Conservation (phyloP, 2,888 invertebrate genomes). For the Hyposoter dolosus region DNA sequence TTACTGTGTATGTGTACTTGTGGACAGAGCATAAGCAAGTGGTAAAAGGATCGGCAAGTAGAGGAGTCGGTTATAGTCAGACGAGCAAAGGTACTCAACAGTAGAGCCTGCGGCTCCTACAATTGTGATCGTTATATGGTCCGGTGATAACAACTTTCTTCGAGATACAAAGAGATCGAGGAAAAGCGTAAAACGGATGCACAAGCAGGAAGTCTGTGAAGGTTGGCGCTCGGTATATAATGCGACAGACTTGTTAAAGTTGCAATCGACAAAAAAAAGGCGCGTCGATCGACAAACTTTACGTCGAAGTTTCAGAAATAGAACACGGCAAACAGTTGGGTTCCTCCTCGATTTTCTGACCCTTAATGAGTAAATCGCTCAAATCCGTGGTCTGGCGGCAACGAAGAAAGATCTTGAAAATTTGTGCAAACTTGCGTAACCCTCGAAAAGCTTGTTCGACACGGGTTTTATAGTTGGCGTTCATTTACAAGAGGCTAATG, state of each 20-base stretch:
- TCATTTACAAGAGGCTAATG: conserved; percentile 46
- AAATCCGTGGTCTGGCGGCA: background rate
- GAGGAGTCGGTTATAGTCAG: background rate
- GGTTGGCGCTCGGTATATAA: conserved; percentile 18
- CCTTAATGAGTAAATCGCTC: conserved; percentile 26
- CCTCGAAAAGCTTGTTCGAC: conserved; percentile 8
- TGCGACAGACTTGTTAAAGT: conserved; percentile 1
- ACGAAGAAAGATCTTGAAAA: conserved; percentile 1
- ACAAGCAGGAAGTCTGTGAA: background rate
- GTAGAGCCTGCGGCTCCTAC: conserved; percentile 36
- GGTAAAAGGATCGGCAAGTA: conserved; percentile 43
- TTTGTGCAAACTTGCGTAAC: conserved; percentile 23
- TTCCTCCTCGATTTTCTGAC: conserved; percentile 23
- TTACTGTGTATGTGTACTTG: background rate
- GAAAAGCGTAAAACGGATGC: background rate
- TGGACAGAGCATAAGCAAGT: conserved; percentile 6
- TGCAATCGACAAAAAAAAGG: background rate
- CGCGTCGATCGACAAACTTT: background rate
- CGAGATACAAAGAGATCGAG: conserved; percentile 20
- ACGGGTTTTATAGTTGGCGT: conserved; percentile 15
- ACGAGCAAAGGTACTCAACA: conserved; percentile 36
- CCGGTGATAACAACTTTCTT: conserved; percentile 51
- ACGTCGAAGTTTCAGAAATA: too few relatives aligned
- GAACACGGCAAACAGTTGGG: background rate
- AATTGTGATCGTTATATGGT: conserved; percentile 53